Evolutionary conservation across 2,797 vertebrate species (phyloP), one percentile per base, ranked within the genome.

Genomic region (Chelon labrosus): DNA sequence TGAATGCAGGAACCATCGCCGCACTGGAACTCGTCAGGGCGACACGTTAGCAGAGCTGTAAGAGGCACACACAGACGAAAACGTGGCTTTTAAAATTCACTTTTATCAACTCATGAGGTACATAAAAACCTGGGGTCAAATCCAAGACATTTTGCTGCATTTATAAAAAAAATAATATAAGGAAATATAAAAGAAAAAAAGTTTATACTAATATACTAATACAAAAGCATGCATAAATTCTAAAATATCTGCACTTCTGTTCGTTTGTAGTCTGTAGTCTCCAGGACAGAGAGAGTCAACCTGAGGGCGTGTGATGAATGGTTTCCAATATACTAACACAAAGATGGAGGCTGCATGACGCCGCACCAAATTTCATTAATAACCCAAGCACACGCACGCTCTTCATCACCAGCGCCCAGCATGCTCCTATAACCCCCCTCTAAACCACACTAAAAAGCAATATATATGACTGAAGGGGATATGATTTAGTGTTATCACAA

Each of bases 11-110:
- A 96, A 35, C 97, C 98, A 14, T 99, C 95, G 0, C 96, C 95
- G 0, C 97, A 99, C 86, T 95, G 98, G 93, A 99, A 98, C 85
- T 99, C 96, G 69, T 99, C 97, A 0, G 95, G 97, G 10, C 85
- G 94, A 85, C 98, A 99, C 12, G 97, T 96, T 85, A 97, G 89
- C 85, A 96, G 85, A 2, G 96, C 97, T 96, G 92, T 0, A 57
- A 73, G 46, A 76, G 20, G 17, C 5, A 52, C 47, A 67, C 31
- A 37, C n/a, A 61, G 47, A 79, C 22, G 37, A 78, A 57, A 71
- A 63, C 44, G 55, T 14, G 64, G 49, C 65, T 54, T 77, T 65
- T 51, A 58, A 84, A 72, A 67, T 61, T 39, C 2, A 10, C 17
- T 66, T 66, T 70, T 70, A 82, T 72, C 51, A 51, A 38, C 64